phyloP scores from a whole-genome alignment of 1,140 invertebrate species.

The Anoplophora glabripennis region DNA sequence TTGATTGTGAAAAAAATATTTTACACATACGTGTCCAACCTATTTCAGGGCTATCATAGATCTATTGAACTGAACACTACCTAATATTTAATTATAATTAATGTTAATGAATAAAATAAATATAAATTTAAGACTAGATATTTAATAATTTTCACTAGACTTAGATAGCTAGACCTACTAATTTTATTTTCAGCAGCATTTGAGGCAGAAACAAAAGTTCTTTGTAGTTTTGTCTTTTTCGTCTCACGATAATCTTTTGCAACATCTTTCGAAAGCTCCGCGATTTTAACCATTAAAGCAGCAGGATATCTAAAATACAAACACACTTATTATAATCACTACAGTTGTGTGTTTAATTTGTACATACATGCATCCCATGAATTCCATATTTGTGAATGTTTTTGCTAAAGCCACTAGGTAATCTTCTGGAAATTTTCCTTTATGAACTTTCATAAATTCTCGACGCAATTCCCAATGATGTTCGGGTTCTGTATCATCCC shows the following conservation, averaged over 20 bases:
- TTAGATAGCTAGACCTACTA: constrained; percentile 31
- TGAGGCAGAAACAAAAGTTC: constrained; percentile 64
- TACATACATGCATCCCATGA: constrained; percentile 74
- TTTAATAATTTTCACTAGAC: too few relatives aligned
- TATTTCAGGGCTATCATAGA: too few relatives aligned
- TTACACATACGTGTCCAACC: too few relatives aligned
- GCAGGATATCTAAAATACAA: constrained; percentile 55
- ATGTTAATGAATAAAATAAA: too few relatives aligned
- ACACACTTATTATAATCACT: background rate
- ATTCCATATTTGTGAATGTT: constrained; percentile 79
- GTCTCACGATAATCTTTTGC: constrained; percentile 56
- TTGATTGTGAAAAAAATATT: too few relatives aligned
- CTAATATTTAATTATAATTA: too few relatives aligned
- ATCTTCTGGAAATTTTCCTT: constrained; percentile 67
- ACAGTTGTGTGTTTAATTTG: background rate
- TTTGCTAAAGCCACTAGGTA: constrained; percentile 76
- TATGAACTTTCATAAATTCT: constrained; percentile 70
- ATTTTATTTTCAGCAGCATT: constrained; percentile 57
- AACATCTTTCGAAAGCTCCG: constrained; percentile 68
- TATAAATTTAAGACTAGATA: too few relatives aligned
- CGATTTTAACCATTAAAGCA: constrained; percentile 74
- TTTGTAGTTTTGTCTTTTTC: constrained; percentile 58
- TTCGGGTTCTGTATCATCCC: constrained; percentile 69
- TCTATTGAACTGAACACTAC: too few relatives aligned
- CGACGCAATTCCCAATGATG: constrained; percentile 78